Conservation (phyloP, 2,888 invertebrate species). For the Nycteola revayana region DNA sequence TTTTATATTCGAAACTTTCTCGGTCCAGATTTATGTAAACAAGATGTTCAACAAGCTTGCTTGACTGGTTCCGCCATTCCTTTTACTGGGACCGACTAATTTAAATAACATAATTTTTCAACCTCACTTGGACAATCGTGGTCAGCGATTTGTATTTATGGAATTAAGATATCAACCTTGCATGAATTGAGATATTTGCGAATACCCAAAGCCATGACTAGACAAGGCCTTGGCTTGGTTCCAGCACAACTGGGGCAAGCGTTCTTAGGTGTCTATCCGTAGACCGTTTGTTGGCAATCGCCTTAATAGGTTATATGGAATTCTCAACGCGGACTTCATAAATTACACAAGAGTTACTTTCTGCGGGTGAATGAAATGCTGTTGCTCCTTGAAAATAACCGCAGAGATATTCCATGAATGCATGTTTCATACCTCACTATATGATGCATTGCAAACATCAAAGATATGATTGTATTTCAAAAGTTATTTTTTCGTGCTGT, state of each 20-base stretch:
- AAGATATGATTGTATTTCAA: constrained; percentile 22
- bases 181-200: constrained; percentile 41
- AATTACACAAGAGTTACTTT: constrained; percentile 31
- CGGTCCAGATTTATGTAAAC: constrained; percentile 13
- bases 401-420: constrained; percentile 20
- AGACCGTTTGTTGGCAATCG: constrained; percentile 72
- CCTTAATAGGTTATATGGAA: constrained; percentile 63
- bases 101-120: constrained; percentile 15
- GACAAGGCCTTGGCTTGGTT: constrained; percentile 63
- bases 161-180: constrained; percentile 36
- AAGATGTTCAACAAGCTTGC: constrained; percentile 7
- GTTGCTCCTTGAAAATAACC: constrained; percentile 27
- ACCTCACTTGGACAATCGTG: constrained; percentile 11
- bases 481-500: neutral
- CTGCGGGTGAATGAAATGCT: constrained; percentile 34
- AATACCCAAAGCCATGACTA: constrained; percentile 50
- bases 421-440: too few species aligned
- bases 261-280: constrained; percentile 58
- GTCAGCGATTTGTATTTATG: constrained; percentile 22
- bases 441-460: too few species aligned
- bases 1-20: constrained; percentile 15
- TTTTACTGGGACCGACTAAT: constrained; percentile 8
- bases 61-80: constrained; percentile 11
- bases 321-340: constrained; percentile 39
- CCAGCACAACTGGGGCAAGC: constrained; percentile 70